These are phyloP conservation scores for Notarius lentiginosus DNA, from an alignment of 2,113 vertebrate genomes.

Conservation along the genomic window DNA sequence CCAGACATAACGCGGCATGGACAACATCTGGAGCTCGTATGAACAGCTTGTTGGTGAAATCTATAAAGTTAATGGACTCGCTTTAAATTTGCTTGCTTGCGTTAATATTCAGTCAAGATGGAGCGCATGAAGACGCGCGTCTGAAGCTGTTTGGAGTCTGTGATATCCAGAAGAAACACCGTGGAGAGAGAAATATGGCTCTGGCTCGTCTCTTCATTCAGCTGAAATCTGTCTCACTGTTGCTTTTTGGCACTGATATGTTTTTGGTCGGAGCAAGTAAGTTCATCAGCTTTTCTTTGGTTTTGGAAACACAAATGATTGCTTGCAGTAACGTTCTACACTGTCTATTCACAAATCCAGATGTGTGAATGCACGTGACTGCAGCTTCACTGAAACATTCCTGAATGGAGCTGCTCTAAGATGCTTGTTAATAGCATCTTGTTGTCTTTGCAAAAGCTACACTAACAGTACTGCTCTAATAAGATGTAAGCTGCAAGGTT, in stretches of 20 bases:
- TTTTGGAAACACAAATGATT: background rate
- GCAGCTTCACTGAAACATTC: background rate
- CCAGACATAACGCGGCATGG: slow-evolving; percentile 50
- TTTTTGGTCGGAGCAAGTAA: slow-evolving; percentile 90
- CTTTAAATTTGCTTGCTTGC: slow-evolving; percentile 23
- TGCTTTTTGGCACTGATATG: slow-evolving; percentile 88
- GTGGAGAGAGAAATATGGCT: slow-evolving; percentile 66
- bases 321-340: slow-evolving; percentile 11
- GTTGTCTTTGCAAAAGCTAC: background rate
- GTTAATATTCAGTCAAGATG: slow-evolving; percentile 40
- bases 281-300: slow-evolving; percentile 55
- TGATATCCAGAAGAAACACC: slow-evolving; percentile 19
- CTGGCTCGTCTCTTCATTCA: slow-evolving; percentile 73
- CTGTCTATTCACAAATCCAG: slow-evolving; percentile 1
- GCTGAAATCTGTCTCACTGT: slow-evolving; percentile 78
- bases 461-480: background rate
- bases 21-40: slow-evolving; percentile 40
- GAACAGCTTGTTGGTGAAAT: slow-evolving; percentile 32
- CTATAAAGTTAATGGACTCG: slow-evolving; percentile 53
- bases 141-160: slow-evolving; percentile 33
- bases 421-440: background rate
- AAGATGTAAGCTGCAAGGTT: background rate
- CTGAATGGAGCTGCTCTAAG: background rate
- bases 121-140: slow-evolving; percentile 41
- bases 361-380: slow-evolving; percentile 20